phyloP scores from a whole-genome alignment of 2,113 vertebrate genomes.

The Glaucidium brasilianum region DNA sequence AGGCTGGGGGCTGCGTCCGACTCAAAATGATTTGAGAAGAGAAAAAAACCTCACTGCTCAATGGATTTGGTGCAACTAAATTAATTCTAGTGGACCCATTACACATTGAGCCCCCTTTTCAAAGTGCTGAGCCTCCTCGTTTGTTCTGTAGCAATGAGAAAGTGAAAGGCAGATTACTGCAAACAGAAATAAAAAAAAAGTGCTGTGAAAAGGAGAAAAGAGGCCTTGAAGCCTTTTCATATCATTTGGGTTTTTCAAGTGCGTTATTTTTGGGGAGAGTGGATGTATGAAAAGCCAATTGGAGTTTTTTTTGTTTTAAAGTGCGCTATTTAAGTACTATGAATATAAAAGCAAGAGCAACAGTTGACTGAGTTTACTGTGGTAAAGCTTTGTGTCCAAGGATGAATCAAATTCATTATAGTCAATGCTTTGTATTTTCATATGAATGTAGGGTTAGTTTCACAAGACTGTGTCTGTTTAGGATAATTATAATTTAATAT shows the following conservation, averaged over 20 bases:
- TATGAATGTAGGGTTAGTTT: constrained; percentile 83
- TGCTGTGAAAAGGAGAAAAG: constrained; percentile 85
- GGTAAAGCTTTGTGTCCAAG: constrained; percentile 83
- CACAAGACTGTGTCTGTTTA: constrained; percentile 84
- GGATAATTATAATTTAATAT: constrained; percentile 87
- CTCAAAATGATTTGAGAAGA: constrained; percentile 87
- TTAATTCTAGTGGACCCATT: constrained; percentile 87
- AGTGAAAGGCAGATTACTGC: constrained; percentile 89
- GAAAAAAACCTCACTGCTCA: constrained; percentile 76
- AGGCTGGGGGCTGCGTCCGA: constrained; percentile 89
- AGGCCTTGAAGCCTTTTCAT: constrained; percentile 86
- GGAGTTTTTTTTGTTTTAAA: constrained; percentile 85
- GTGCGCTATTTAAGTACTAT: constrained; percentile 84
- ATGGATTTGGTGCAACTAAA: constrained; percentile 88
- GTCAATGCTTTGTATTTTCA: constrained; percentile 82
- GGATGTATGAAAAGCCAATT: constrained; percentile 85
- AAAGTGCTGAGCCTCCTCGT: constrained; percentile 86
- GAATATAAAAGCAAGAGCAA: constrained; percentile 87
- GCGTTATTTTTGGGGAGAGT: constrained; percentile 87
- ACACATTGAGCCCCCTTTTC: constrained; percentile 86
- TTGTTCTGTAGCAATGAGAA: constrained; percentile 89
- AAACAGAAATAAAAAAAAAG: constrained; percentile 84
- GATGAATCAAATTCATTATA: constrained; percentile 85
- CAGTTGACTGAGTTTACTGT: constrained; percentile 87
- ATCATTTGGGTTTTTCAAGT: constrained; percentile 87